Conservation (phyloP, 2,888 invertebrate species). For the Entomobrya multifasciata region DNA sequence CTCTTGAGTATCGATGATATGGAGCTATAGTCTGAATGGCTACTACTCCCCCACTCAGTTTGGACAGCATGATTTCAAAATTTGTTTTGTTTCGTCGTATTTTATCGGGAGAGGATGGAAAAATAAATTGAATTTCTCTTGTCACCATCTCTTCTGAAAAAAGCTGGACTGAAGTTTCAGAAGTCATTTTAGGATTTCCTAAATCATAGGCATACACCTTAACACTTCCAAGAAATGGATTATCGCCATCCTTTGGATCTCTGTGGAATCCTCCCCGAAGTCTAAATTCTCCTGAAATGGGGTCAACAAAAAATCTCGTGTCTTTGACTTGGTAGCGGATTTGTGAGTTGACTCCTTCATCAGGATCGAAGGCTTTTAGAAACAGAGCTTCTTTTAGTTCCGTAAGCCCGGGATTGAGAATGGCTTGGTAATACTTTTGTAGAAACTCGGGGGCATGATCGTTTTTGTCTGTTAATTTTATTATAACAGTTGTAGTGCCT, state of each 20-base stretch:
- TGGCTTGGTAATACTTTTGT: slow-evolving; percentile 89
- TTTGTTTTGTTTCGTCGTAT: slow-evolving; percentile 87
- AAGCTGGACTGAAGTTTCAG: slow-evolving; percentile 88
- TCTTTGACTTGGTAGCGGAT: slow-evolving; percentile 76
- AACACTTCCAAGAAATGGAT: slow-evolving; percentile 76
- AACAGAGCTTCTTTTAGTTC: slow-evolving; percentile 90
- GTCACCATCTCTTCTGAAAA: slow-evolving; percentile 90
- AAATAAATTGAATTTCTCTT: slow-evolving; percentile 90
- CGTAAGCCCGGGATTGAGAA: slow-evolving; percentile 87
- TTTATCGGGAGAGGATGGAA: slow-evolving; percentile 84
- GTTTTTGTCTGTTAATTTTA: slow-evolving; percentile 90
- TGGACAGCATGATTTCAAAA: slow-evolving; percentile 88
- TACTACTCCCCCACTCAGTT: slow-evolving; percentile 85
- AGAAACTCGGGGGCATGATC: slow-evolving; percentile 94
- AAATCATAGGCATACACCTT: slow-evolving; percentile 77
- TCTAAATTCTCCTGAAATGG: slow-evolving; percentile 75
- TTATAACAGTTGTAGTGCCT: slow-evolving; percentile 84
- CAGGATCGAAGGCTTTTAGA: slow-evolving; percentile 83
- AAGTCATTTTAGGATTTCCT: slow-evolving; percentile 89
- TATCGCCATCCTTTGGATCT: slow-evolving; percentile 73
- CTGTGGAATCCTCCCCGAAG: slow-evolving; percentile 72
- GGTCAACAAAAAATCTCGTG: slow-evolving; percentile 75
- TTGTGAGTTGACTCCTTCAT: slow-evolving; percentile 75
- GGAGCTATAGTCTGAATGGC: slow-evolving; percentile 67
- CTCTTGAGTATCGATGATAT: slow-evolving; percentile 17